Base-by-base conservation (phyloP, 2,888 invertebrate species). In the Ophraella communa region DNA sequence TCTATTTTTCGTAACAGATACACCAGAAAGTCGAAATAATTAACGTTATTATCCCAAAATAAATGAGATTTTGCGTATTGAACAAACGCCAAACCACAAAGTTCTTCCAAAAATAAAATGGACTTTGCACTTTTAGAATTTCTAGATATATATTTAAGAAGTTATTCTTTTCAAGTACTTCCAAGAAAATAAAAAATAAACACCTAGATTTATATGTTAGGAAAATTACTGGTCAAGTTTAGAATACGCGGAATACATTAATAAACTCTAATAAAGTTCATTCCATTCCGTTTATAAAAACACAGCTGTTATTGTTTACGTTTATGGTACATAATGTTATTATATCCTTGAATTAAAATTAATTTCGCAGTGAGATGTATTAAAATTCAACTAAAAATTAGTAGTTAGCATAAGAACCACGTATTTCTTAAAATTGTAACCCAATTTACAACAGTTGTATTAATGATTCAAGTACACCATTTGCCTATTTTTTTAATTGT, bases 41-140 rank as follows among this genome's bases (percentile, higher is more conserved):
- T 7, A 18, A 23, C n/a, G 24, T n/a, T 49, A 49, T 49, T 24
- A 24, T n/a, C 49, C 7, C 17, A 14, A 51, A 45, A 45, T 45
- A 45, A 21, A 45, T 45, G 20, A 21, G 3, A 21, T 14, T 51
- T 27, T 27, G 17, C n/a, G 17, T 24, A 14, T 51, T 51, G 49
- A 51, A 51, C 49, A 24, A 4, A 24, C 5, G 49, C 49, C 49
- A 51, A 51, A 51, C 23, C 21, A 8, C 44, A 51, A 56, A 57
- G 35, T 24, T 49, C 18, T 20, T n/a, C 49, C 30, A 3, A 51
- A 55, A 64, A 64, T 64, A 64, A 60, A 56, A 20, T 23, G 60
- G 30, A 54, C 64, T 64, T 64, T 60, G 64, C 49, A 59, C 64
- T 45, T 27, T n/a, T 8, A 10, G 47, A 54, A 59, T 54, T 33